Evolutionary conservation across 2,888 invertebrate species (phyloP).

Genomic region (Agapetus fuscipes): DNA sequence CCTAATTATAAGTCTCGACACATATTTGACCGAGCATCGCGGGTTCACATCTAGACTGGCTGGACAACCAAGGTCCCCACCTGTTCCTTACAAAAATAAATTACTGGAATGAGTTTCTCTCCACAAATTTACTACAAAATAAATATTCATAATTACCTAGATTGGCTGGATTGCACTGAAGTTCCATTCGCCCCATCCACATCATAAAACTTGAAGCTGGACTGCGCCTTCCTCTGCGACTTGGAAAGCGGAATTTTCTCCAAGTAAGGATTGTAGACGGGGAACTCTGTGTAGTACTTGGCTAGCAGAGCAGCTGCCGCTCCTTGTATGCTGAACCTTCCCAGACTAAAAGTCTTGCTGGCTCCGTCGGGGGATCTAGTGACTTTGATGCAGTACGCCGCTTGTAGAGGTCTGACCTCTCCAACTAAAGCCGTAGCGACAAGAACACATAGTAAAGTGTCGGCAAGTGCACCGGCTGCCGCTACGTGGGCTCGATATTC

Average conservation of each 20-base stretch:
- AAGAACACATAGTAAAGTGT: constrained; percentile 90
- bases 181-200: constrained; percentile 74
- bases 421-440: constrained; percentile 88
- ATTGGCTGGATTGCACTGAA: constrained; percentile 59
- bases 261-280: constrained; percentile 93
- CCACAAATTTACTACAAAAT: too few species aligned
- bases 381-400: constrained; percentile 81
- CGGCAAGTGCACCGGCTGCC: constrained; percentile 87
- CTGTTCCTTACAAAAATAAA: too few species aligned
- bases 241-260: constrained; percentile 84
- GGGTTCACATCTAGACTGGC: too few species aligned
- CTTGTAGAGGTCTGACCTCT: constrained; percentile 86
- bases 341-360: constrained; percentile 78
- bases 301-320: constrained; percentile 93
- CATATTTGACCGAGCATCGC: too few species aligned
- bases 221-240: constrained; percentile 63
- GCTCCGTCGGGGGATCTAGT: constrained; percentile 95
- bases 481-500: constrained; percentile 84
- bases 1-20: too few species aligned
- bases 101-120: too few species aligned
- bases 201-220: constrained; percentile 94
- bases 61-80: too few species aligned
- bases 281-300: constrained; percentile 92
- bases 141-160: too few species aligned
- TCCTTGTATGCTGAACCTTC: constrained; percentile 86